Base-by-base conservation (phyloP, 53 echinoderm and acorn worm genomes). In the Echinometra lucunter region DNA sequence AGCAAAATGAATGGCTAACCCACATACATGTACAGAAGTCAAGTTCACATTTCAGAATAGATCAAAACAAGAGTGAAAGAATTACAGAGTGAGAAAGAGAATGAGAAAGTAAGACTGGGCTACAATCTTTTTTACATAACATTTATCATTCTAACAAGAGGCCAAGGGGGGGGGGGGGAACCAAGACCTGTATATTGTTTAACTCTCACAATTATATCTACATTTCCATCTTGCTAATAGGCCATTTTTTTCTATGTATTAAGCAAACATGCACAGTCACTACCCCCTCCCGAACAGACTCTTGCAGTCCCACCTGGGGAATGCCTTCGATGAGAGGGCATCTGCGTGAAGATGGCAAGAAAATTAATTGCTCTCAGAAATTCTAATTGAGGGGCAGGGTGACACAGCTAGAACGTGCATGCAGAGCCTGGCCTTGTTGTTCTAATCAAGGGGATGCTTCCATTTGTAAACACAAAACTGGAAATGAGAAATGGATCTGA, bases 371-470 rank as follows among this genome's bases (percentile, higher is more conserved):
- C 85, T 25, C 45, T 15, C 1, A 45, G 49, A 83, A 83, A 10
- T 13, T 83, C 45, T 47, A 83, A 75, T 45, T 45, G 27, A 47
- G 18, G 28, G 45, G 47, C 27, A 47, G 27, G 85, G n/a, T 83
- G 85, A 83, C 85, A 83, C 85, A 83, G 85, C 85, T n/a, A 83
- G 25, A 83, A 83, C 45, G 25, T 80, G 80, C 44, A 40, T 80
- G 80, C 44, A 40, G 40, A 80, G n/a, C 80, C 19, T 47, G 47
- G 83, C 47, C 83, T 83, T 83, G 83, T 83, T 83, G 27, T 27
- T n/a, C 47, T 83, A 47, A 47, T 83, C 27, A 83, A 49, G 28
- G 47, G 85, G 27, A 15, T 45, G 85, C 5, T 49, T 38, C 27
- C 44, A 80, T 80, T 40, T 80, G n/a, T n/a, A n/a, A n/a, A 83